Evolutionary conservation across 2,113 vertebrate genomes (phyloP).

Genomic region (Alexandromys fortis): DNA sequence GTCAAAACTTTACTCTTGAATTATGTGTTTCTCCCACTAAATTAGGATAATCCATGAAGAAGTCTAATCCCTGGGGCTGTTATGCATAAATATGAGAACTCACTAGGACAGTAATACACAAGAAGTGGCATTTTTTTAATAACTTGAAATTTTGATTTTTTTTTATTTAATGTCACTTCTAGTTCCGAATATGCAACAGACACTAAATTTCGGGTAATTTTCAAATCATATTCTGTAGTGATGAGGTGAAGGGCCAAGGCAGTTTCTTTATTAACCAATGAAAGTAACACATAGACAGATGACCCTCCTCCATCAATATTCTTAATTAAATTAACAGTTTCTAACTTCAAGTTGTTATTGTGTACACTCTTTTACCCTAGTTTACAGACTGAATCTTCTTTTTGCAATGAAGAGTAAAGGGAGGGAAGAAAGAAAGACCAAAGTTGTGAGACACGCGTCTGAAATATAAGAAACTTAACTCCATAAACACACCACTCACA

Average conservation of each 20-base stretch:
- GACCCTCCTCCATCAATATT: neutral
- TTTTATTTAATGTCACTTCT: neutral
- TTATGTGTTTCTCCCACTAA: neutral
- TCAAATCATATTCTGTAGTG: neutral
- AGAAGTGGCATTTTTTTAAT: neutral
- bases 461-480: conserved; percentile 29
- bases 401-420: neutral
- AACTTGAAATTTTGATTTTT: conserved; percentile 19
- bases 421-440: neutral
- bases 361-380: neutral
- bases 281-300: too few relatives aligned
- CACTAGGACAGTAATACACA: neutral
- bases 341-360: neutral
- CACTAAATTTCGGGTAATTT: conserved; percentile 21
- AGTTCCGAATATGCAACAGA: conserved; percentile 13
- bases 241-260: too few relatives aligned
- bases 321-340: conserved; percentile 21
- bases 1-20: neutral
- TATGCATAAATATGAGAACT: conserved; percentile 41
- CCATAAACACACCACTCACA: neutral
- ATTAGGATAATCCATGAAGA: neutral
- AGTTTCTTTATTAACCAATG: too few relatives aligned
- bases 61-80: neutral
- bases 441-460: neutral
- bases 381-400: neutral